Evolutionary conservation across 2,888 invertebrate species (phyloP).

Genomic region (Clivina fossor): DNA sequence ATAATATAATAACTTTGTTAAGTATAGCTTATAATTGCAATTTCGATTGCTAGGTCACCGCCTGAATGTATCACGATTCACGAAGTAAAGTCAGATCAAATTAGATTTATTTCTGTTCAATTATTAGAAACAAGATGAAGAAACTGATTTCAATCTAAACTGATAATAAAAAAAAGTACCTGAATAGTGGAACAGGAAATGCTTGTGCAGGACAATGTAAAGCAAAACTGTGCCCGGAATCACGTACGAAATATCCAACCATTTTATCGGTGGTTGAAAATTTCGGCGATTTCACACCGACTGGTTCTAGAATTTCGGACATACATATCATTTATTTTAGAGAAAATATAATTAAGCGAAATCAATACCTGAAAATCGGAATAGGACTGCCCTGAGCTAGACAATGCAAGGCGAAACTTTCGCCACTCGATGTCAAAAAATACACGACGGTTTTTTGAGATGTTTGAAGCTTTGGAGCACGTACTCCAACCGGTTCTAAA

Average conservation of each 20-base stretch:
- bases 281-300: constrained; percentile 72
- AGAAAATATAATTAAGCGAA: constrained; percentile 2
- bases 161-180: no score
- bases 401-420: constrained; percentile 58
- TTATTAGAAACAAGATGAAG: no score
- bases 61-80: no score
- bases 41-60: no score
- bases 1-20: no score
- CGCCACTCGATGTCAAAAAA: constrained; percentile 57
- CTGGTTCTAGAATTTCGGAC: constrained; percentile 58
- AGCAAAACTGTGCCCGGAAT: constrained; percentile 63
- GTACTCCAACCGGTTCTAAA: constrained; percentile 69
- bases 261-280: constrained; percentile 69
- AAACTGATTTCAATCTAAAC: no score
- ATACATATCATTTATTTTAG: constrained; percentile 19
- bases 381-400: constrained; percentile 62
- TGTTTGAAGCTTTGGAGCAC: constrained; percentile 70
- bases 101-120: no score
- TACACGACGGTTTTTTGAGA: constrained; percentile 66
- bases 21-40: no score
- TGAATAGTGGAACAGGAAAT: constrained; percentile 58
- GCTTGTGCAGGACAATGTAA: constrained; percentile 78
- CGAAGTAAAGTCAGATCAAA: no score
- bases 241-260: constrained; percentile 68
- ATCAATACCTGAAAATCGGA: constrained; percentile 58